Evolutionary conservation across 64 coral and sea anemone species (phyloP).

Genomic region (Montipora capricornis): DNA sequence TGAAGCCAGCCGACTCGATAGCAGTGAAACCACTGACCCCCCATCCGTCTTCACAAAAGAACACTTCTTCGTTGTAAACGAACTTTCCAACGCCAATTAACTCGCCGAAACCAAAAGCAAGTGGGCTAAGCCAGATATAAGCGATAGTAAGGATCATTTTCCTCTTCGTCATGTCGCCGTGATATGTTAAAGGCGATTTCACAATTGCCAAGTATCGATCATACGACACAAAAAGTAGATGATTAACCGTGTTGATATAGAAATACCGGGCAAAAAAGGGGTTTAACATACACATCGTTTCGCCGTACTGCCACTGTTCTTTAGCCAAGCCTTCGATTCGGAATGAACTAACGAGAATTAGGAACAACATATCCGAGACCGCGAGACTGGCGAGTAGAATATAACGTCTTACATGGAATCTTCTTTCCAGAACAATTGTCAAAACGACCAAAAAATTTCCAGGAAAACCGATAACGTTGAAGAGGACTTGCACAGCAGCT

Average conservation of each 20-base stretch:
- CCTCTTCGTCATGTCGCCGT: not conserved
- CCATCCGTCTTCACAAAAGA: not conserved
- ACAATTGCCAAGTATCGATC: not conserved
- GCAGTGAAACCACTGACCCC: not conserved
- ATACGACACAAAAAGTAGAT: not conserved
- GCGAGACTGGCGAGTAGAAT: not conserved
- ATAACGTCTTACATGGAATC: not conserved
- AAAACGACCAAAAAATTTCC: not conserved
- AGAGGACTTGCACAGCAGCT: not conserved
- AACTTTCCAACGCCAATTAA: not conserved
- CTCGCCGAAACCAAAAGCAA: not conserved
- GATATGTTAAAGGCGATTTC: not conserved
- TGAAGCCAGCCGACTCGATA: not conserved
- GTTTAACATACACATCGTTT: not conserved
- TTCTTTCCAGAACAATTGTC: not conserved
- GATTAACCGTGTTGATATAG: not conserved
- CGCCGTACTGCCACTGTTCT: not conserved
- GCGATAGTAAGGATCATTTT: not conserved
- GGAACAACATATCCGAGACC: not conserved
- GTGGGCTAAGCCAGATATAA: not conserved
- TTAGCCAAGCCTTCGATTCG: not conserved
- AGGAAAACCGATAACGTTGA: not conserved
- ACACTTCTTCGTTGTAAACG: not conserved
- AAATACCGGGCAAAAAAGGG: not conserved
- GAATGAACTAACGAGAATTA: not conserved